Evolutionary conservation across 2,888 invertebrate genomes (phyloP), one percentile per base, ranked within the genome.

Genomic region (Eupeodes latifasciatus): DNA sequence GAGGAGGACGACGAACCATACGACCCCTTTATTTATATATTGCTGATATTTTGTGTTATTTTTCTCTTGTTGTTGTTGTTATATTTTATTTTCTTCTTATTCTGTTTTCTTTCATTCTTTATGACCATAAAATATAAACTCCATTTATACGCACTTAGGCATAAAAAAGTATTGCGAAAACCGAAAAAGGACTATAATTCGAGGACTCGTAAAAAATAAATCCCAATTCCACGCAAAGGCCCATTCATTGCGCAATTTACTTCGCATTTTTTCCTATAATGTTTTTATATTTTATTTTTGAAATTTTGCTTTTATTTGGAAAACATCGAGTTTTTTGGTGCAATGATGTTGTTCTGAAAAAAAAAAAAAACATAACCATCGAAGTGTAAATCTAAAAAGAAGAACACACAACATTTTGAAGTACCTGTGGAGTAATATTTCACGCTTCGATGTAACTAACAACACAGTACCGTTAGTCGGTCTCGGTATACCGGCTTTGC

Each of bases 101-200:
- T 36, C 49, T 62, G 40, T 19, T 16, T 14, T 5, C 27, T 49
- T 14, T 66, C 49, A 67, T 51, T 67, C 51, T 67, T 67, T 67
- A 67, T 51, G 75, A 69, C 69, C 71, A 87, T 83, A 87, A 88
- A 88, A 85, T 71, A 84, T 87, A 69, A 85, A 81, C 84, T 84
- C 84, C 87, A 88, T 88, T 88, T 85, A 88, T 88, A 84, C 87
- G 80, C 87, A 88, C 84, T 88, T 88, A 85, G 81, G 80, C 77
- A 84, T 81, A 81, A 74, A 84, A 76, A 77, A 77, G 71, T 83
- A 47, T 47, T 27, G 19, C 59, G n/a, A 27, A 67, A 40, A 55
- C 49, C 49, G 27, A 71, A 53, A 51, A 51, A 14, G 10, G 36
- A 64, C 11, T 2, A 19, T 12, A 71, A 55, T 44, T 19, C 66